phyloP scores from a whole-genome alignment of 2,888 invertebrate species.

The Uropetala carovei region DNA sequence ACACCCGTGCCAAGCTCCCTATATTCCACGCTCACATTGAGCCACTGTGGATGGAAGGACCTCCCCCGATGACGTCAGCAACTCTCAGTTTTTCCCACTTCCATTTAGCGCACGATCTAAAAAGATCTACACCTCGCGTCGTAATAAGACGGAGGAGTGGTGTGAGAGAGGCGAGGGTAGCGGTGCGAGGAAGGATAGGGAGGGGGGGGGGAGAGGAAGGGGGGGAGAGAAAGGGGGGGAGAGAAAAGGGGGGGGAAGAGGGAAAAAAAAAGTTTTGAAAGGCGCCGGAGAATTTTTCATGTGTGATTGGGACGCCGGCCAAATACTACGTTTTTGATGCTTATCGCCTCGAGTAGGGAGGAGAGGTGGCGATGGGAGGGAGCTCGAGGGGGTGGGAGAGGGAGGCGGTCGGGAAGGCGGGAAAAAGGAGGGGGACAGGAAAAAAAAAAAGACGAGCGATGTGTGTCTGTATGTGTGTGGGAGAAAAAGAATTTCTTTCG shows the following conservation, averaged over 20 bases:
- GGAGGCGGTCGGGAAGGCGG: not conserved
- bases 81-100: not conserved
- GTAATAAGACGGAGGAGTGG: not conserved
- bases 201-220: not conserved
- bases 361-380: not conserved
- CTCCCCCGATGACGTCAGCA: not conserved
- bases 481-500: slow-evolving; percentile 9
- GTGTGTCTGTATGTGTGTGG: not conserved
- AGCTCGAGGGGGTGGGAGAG: not conserved
- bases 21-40: not conserved
- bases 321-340: slow-evolving; percentile 26
- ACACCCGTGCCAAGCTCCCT: not conserved
- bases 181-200: not conserved
- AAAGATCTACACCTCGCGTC: not conserved
- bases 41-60: not conserved
- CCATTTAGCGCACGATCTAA: slow-evolving; percentile 21
- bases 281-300: not conserved
- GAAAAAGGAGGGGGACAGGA: too few species aligned
- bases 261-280: not conserved
- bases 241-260: not conserved
- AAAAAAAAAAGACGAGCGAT: too few species aligned
- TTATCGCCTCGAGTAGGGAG: not conserved
- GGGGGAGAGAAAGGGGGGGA: not conserved
- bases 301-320: not conserved
- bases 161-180: not conserved